A percentile compares a stretch with the other conserved stretches of the same genome.
Conservation (phyloP, 2,888 invertebrate genomes). For the Sarcophaga carnaria region DNA sequence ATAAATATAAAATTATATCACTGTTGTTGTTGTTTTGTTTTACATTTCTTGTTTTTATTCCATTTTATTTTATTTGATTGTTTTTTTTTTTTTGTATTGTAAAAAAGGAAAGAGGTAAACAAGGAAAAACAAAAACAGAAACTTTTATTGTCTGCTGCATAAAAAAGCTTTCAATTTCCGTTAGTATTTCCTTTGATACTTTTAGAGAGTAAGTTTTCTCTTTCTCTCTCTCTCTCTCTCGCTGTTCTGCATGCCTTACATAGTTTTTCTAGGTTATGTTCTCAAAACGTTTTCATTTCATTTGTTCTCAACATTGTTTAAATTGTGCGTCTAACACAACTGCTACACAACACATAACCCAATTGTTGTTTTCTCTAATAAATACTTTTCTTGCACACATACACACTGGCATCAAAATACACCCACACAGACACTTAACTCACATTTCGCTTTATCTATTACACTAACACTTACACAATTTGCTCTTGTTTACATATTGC, state of each 20-base stretch:
- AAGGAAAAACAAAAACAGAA: neutral
- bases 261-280: conserved; percentile 21
- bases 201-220: conserved; percentile 6
- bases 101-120: neutral
- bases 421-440: neutral
- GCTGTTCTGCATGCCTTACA: neutral
- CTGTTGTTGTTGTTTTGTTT: too few species aligned
- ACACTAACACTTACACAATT: too few species aligned
- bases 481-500: too few species aligned
- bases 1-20: too few species aligned
- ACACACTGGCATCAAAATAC: neutral
- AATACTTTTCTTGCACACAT: neutral
- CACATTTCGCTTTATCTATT: too few species aligned
- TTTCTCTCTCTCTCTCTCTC: neutral
- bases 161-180: neutral
- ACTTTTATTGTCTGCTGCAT: neutral
- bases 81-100: neutral
- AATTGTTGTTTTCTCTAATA: conserved; percentile 7
- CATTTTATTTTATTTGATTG: neutral
- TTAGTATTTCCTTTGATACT: neutral
- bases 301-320: neutral
- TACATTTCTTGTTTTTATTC: too few species aligned
- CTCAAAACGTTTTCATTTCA: neutral
- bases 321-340: conserved; percentile 14
- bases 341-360: conserved; percentile 5